Evolutionary conservation across 2,797 vertebrate genomes (phyloP).

Genomic region (Alcedo atthis): DNA sequence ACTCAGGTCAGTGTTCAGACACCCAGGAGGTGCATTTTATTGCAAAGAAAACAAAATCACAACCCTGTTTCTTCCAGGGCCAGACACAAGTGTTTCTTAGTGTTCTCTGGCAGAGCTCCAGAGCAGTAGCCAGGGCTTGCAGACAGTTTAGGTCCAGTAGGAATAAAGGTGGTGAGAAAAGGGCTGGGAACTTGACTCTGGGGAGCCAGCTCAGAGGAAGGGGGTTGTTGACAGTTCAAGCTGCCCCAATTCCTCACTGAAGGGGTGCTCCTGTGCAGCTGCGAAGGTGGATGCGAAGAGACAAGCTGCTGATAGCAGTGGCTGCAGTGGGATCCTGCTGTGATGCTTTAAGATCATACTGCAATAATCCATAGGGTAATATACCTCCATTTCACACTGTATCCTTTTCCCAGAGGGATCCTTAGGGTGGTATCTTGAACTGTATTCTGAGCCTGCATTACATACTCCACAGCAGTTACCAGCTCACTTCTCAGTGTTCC

Average conservation of each 20-base stretch:
- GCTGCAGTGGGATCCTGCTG: not conserved
- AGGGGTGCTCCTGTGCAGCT: not conserved
- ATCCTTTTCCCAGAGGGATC: not conserved
- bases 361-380: not conserved
- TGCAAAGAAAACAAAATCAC: slow-evolving; percentile 63
- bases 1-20: not conserved
- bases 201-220: not conserved
- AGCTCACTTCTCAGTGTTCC: not conserved
- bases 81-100: not conserved
- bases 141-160: not conserved
- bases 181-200: not conserved
- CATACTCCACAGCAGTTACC: not conserved
- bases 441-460: not conserved
- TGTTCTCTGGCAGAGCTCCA: not conserved
- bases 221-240: not conserved
- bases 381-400: not conserved
- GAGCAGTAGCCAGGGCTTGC: not conserved
- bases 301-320: accelerated
- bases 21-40: slow-evolving; percentile 41
- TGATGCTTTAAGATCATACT: not conserved
- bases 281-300: accelerated
- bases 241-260: not conserved
- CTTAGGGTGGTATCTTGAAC: not conserved
- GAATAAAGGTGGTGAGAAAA: not conserved
- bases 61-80: slow-evolving; percentile 6